Base-by-base conservation (phyloP, 2,888 invertebrate genomes). In the Tigriopus californicus region DNA sequence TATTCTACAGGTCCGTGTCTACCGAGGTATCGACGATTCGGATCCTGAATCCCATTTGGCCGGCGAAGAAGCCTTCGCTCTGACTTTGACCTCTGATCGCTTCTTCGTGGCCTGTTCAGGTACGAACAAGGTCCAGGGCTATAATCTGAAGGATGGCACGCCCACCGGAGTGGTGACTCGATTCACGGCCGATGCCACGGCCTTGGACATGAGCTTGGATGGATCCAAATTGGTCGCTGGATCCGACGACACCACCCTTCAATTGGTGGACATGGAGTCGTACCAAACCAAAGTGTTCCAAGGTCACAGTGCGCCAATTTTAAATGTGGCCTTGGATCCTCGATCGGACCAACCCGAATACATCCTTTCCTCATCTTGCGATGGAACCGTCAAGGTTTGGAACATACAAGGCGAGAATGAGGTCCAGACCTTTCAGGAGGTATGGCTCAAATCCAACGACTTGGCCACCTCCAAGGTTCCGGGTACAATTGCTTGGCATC, bases 31-130 rank as follows among this genome's bases (percentile, higher is more conserved):
- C 63, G 83, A 88, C 68, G 88, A 87, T 68, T 69, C 70, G 64
- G 88, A 90, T 71, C 88, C 90, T 0, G 77, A 79, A 13, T 85
- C 88, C 11, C 82, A 81, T 65, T 85, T 85, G 68, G 79, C 89
- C 61, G 89, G 89, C 1, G 91, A 91, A 70, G 82, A 79, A 72
- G 83, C 85, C 1, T 75, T 82, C 61, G 79, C 84, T 61, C 48
- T 60, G 22, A 47, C 56, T 12, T 48, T 47, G 18, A 42, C 33
- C 13, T 44, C 47, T 8, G 41, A 46, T 1, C 52, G 56, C 25
- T 55, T 55, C n/a, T 47, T 20, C 3, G 22, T 22, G 11, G 61
- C 61, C 6, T 57, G 59, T 41, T 56, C 61, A 41, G 77, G 89
- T 51, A 79, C 81, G 61, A 81, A 80, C 65, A 80, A 80, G 71